Evolutionary conservation across 2,113 vertebrate species (phyloP), one percentile per base, ranked within the genome.

Genomic region (Ornithorhynchus anatinus): DNA sequence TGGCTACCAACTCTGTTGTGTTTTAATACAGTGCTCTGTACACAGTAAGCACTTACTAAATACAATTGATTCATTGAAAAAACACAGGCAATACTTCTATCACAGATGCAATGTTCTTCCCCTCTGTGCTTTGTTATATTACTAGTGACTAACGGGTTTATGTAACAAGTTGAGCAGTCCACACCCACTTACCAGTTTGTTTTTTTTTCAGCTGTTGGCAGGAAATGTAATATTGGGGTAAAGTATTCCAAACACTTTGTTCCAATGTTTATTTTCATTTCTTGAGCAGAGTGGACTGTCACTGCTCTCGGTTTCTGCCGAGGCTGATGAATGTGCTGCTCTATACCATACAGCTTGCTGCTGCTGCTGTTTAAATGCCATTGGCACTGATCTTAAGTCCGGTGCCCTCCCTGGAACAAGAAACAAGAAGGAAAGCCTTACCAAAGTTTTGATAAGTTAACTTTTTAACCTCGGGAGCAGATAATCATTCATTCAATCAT

Each of bases 191-290:
- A 32, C 39, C 33, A 42, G 3, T 27, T 44, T 38, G 75, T 70
- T 84, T 70, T 73, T 86, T 70, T 81, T n/a, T 15, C 5, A 67
- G 31, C 50, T 66, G 44, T 68, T 79, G 45, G 23, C 71, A 69
- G 48, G 45, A 38, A 59, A 74, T 56, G 44, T 77, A 84, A 52
- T 14, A 68, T 20, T 31, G 68, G 59, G 66, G 44, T 72, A 83
- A 81, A 74, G 59, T 4, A n/a, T 48, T 77, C 39, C 32, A 7
- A 6, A 64, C 43, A 31, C 69, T 51, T 40, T 12, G 1, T 32
- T 70, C n/a, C 8, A 13, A 45, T 6, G 4, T 35, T 48, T 43
- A 51, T 56, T 72, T 77, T 69, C 48, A 10, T 23, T 81, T 69
- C 60, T 71, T 13, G 36, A 29, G 9, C 63, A 16, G 58, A 47